phyloP scores from a whole-genome alignment of 2,113 vertebrate genomes.

The human (Homo sapiens) region GRCh38 chr5:34093001-34093500 shows the following conservation, averaged over 20 bases:
- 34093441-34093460: background rate
- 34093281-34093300: background rate
- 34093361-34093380: background rate
- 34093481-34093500: slow-evolving; percentile 15
- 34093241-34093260: background rate
- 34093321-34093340: background rate
- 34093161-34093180: background rate
- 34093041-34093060: background rate
- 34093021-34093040: background rate
- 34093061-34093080: background rate
- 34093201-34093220: background rate
- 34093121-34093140: background rate
- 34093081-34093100: background rate
- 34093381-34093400: background rate
- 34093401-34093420: background rate
- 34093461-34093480: background rate
- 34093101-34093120: background rate
- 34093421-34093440: background rate
- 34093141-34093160: background rate
- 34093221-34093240: no score
- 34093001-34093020: background rate
- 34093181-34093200: background rate
- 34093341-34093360: background rate
- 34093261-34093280: background rate
- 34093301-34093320: background rate